Evolutionary conservation across 1,140 invertebrate species (phyloP).

Genomic region (Telenomus remus): DNA sequence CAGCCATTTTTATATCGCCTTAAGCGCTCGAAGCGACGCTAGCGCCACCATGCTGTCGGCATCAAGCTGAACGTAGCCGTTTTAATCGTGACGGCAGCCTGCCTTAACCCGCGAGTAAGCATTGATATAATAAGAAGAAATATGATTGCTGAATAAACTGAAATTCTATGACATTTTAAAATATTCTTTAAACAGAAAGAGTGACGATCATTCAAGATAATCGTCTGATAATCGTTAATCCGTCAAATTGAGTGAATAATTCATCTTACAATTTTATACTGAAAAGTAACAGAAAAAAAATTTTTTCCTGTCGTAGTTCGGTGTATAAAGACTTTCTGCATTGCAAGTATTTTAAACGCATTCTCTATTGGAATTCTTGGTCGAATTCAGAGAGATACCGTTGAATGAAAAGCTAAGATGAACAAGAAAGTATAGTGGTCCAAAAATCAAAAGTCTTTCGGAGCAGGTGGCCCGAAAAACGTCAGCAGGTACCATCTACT

Average conservation of each 20-base stretch:
- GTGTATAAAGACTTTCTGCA: conserved; percentile 36
- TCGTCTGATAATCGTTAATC: no score
- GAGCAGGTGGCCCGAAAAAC: conserved; percentile 66
- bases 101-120: no score
- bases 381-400: conserved; percentile 35
- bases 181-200: no score
- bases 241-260: conserved; percentile 19
- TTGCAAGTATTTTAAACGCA: conserved; percentile 27
- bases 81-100: no score
- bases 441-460: conserved; percentile 72
- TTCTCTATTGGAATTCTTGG: conserved; percentile 51
- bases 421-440: conserved; percentile 56
- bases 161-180: no score
- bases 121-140: no score
- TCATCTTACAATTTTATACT: conserved; percentile 6
- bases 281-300: conserved; percentile 16
- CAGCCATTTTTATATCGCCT: no score
- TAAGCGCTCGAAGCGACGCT: no score
- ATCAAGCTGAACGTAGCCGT: no score
- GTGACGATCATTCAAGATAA: no score
- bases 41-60: no score
- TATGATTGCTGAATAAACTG: no score
- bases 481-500: conserved; percentile 67
- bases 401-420: conserved; percentile 45
- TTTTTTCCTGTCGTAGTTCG: conserved; percentile 16